Conservation (phyloP, 2,797 vertebrate genomes). For the Botia almorhae region DNA sequence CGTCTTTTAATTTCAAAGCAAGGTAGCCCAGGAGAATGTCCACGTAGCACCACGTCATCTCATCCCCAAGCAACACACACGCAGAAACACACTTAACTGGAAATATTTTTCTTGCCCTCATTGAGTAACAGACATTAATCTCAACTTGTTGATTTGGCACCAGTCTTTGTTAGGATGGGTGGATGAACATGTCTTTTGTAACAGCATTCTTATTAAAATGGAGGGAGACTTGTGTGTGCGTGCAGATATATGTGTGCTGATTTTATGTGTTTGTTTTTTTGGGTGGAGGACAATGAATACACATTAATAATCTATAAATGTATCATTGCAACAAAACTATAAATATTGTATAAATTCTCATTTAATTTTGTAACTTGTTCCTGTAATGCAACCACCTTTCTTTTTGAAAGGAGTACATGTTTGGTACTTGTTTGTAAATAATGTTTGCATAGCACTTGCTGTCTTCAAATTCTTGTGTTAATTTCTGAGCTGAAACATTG, state of each 20-base stretch:
- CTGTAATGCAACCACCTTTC: slow-evolving; percentile 97
- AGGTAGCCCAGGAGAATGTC: slow-evolving; percentile 26
- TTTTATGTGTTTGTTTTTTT: slow-evolving; percentile 54
- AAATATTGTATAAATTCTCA: slow-evolving; percentile 85
- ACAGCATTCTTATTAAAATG: slow-evolving; percentile 56
- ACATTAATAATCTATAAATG: slow-evolving; percentile 73
- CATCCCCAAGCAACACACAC: slow-evolving; percentile 24
- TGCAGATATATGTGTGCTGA: slow-evolving; percentile 48
- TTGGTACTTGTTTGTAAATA: slow-evolving; percentile 88
- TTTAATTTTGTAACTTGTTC: slow-evolving; percentile 89
- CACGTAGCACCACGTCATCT: slow-evolving; percentile 9
- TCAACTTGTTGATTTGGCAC: slow-evolving; percentile 53
- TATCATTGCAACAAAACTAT: slow-evolving; percentile 81
- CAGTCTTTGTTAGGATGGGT: slow-evolving; percentile 42
- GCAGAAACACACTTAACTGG: slow-evolving; percentile 68
- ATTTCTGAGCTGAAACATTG: slow-evolving; percentile 83
- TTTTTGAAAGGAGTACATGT: slow-evolving; percentile 91
- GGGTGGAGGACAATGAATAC: slow-evolving; percentile 69
- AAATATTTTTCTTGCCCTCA: slow-evolving; percentile 64
- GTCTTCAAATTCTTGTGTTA: slow-evolving; percentile 83
- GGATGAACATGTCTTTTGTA: slow-evolving; percentile 62
- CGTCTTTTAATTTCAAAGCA: slow-evolving; percentile 45
- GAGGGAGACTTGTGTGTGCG: slow-evolving; percentile 56
- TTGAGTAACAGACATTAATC: slow-evolving; percentile 42
- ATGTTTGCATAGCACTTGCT: slow-evolving; percentile 87